These are phyloP conservation scores for Cheilosia variabilis DNA, from an alignment of 2,888 invertebrate species.

Conservation along the genomic window DNA sequence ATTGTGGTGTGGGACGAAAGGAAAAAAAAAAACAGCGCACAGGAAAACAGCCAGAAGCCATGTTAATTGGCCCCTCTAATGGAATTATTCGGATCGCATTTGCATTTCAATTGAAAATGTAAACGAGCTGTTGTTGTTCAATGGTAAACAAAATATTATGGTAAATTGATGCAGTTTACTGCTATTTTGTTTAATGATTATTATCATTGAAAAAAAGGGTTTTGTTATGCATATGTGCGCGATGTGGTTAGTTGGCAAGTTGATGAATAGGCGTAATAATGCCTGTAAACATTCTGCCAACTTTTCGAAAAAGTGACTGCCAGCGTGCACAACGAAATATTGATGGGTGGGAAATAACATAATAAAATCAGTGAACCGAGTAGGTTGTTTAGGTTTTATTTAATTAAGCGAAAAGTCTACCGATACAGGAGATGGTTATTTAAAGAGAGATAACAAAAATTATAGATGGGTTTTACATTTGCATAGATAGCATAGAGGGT, in stretches of 20 bases:
- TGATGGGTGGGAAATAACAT: not conserved
- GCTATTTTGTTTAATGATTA: constrained; percentile 64
- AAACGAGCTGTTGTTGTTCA: constrained; percentile 72
- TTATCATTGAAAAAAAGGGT: constrained; percentile 29
- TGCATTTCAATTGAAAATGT: constrained; percentile 75
- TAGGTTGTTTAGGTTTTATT: constrained; percentile 7
- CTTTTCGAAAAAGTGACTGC: not conserved
- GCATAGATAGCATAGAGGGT: too few relatives aligned
- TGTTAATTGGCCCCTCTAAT: constrained; percentile 74
- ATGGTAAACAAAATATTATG: constrained; percentile 72
- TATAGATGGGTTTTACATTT: too few relatives aligned
- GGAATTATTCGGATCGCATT: constrained; percentile 75
- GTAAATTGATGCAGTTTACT: constrained; percentile 69
- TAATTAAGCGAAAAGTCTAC: not conserved
- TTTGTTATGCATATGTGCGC: constrained; percentile 25
- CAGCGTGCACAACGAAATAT: not conserved
- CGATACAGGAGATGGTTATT: too few relatives aligned
- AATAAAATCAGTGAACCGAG: not conserved
- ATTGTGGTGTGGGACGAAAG: not conserved
- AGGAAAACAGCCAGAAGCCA: constrained; percentile 60
- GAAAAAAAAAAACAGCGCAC: constrained; percentile 12
- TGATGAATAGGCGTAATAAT: constrained; percentile 50
- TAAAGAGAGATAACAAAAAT: too few relatives aligned
- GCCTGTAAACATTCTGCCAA: constrained; percentile 5
- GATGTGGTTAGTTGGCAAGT: constrained; percentile 15